These are phyloP conservation scores for Antheraea mylitta DNA, from an alignment of 1,140 invertebrate genomes.

Conservation along the genomic window DNA sequence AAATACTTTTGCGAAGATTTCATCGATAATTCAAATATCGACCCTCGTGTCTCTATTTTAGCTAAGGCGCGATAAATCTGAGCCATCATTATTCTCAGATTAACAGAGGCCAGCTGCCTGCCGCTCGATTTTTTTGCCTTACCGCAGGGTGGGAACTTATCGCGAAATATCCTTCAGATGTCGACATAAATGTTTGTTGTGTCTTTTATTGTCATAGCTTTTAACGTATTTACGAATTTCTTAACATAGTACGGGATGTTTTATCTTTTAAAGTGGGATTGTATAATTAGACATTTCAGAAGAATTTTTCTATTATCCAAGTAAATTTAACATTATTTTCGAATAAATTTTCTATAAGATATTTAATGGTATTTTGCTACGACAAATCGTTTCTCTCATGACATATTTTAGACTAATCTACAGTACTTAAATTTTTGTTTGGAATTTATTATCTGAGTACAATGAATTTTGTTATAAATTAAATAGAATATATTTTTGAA, in stretches of 20 bases:
- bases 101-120: slow-evolving; percentile 49
- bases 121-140: background rate
- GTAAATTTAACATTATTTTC: no score
- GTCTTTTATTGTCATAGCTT: background rate
- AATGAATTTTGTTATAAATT: no score
- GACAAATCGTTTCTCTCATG: no score
- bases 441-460: no score
- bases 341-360: no score
- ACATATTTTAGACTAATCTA: no score
- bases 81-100: slow-evolving; percentile 55
- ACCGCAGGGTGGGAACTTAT: background rate
- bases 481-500: no score
- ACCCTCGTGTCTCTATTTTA: background rate
- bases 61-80: slow-evolving; percentile 47
- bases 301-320: no score
- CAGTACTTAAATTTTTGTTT: no score
- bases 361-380: no score
- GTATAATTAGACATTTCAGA: no score
- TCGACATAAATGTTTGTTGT: slow-evolving; percentile 9
- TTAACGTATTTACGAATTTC: background rate
- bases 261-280: no score
- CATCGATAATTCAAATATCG: background rate
- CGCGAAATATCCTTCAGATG: background rate
- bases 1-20: background rate
- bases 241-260: background rate